Evolutionary conservation across 2,113 vertebrate species (phyloP), one percentile per base, ranked within the genome.

Genomic region (Pelusios castaneus): DNA sequence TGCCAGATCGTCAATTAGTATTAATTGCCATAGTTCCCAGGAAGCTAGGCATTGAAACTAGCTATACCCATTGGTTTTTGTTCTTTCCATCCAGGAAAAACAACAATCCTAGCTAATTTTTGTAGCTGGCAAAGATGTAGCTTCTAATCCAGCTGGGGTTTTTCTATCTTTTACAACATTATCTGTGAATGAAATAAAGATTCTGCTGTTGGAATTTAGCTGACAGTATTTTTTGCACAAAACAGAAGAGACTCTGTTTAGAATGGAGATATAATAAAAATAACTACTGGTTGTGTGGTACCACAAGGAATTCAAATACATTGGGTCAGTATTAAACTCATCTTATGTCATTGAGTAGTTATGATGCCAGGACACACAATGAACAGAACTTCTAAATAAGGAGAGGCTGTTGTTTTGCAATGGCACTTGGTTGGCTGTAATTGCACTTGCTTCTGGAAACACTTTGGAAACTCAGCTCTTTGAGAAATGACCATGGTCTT

Each of bases 281-380:
- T n/a, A n/a, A n/a, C n/a, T n/a, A n/a, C 70, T 43, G 10, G 12
- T 12, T 76, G 22, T 76, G 73, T 27, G 92, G 96, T 96, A 91
- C 94, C 96, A 97, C 94, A 96, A 84, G 94, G 96, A 87, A 90
- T 31, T 86, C 75, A 95, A 94, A 94, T 80, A 93, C 94, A 88
- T 96, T 97, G 94, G 94, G 94, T 87, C 94, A 95, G 91, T 96
- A 96, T 80, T 82, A 95, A 95, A 91, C 82, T 80, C 82, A 82
- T 90, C 89, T 70, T 94, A 80, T 91, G 87, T 92, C 88, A 93
- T 91, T 95, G 73, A 95, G 84, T 80, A 93, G 77, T 85, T 94
- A 81, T 84, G 84, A 90, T 91, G 93, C 95, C 93, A 97, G 94
- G 88, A 90, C 56, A 90, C 63, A 95, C 80, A 94, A 82, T 38